These are phyloP conservation scores for Drosophila rellima DNA, from an alignment of 2,888 invertebrate genomes.

Conservation along the genomic window DNA sequence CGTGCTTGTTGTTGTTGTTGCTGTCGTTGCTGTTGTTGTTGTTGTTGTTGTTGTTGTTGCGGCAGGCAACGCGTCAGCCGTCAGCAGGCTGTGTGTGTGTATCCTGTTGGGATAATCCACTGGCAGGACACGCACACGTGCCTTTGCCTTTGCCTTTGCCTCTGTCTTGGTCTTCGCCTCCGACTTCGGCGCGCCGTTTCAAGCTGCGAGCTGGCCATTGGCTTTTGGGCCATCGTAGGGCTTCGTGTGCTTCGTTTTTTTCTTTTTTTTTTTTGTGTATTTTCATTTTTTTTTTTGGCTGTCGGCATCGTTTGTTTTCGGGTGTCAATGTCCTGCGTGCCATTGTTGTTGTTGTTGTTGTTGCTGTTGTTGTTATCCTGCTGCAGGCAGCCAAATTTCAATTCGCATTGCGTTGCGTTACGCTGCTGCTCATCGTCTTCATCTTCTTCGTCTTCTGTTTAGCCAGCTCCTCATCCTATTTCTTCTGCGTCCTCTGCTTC, in stretches of 20 bases:
- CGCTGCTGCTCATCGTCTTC: constrained; percentile 24
- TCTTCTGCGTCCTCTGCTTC: constrained; percentile 23
- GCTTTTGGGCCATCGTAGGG: constrained; percentile 76
- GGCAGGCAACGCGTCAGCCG: constrained; percentile 44
- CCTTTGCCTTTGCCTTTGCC: constrained; percentile 40
- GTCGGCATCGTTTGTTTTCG: constrained; percentile 74
- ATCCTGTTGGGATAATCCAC: constrained; percentile 77
- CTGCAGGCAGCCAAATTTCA: constrained; percentile 59
- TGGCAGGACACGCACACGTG: constrained; percentile 71
- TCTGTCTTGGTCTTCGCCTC: constrained; percentile 3
- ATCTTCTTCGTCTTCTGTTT: constrained; percentile 5
- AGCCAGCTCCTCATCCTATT: neutral
- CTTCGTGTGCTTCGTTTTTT: constrained; percentile 58
- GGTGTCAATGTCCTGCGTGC: constrained; percentile 82
- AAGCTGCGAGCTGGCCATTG: constrained; percentile 66
- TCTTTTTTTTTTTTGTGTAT: constrained; percentile 3
- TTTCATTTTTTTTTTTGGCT: constrained; percentile 58
- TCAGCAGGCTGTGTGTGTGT: constrained; percentile 19
- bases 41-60: constrained; percentile 26
- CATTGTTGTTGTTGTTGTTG: constrained; percentile 10
- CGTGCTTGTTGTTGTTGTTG: constrained; percentile 4
- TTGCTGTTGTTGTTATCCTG: constrained; percentile 44
- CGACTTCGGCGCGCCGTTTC: constrained; percentile 24
- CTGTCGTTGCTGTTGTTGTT: constrained; percentile 2
- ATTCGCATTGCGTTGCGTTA: constrained; percentile 71